A percentile compares a stretch with the other conserved stretches of the same genome.
Evolutionary conservation across 2,113 vertebrate genomes (phyloP).

Genomic region (Halcyon malimbica): DNA sequence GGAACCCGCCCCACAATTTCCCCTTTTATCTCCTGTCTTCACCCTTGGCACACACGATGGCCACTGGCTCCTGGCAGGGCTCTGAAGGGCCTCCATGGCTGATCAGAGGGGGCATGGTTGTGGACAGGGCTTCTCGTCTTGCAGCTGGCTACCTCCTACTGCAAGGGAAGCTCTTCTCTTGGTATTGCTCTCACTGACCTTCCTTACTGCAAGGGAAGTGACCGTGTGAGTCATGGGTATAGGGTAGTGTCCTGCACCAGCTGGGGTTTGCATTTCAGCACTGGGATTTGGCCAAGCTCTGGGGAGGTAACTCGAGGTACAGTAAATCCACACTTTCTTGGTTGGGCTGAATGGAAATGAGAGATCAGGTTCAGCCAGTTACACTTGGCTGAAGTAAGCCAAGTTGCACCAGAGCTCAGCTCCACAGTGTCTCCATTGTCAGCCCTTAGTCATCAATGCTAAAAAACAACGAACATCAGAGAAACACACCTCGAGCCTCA

Average conservation of each 20-base stretch:
- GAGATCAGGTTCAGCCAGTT: constrained; percentile 55
- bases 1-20: background rate
- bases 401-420: background rate
- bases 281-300: rapidly evolving
- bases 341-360: background rate
- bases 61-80: background rate
- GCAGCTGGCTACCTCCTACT: background rate
- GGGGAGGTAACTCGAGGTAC: background rate
- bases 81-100: rapidly evolving
- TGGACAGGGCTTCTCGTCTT: background rate
- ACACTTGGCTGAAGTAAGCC: background rate
- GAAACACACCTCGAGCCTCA: background rate
- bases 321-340: background rate
- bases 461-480: background rate
- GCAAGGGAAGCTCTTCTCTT: background rate
- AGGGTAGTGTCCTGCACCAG: background rate
- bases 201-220: background rate
- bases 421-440: background rate
- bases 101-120: background rate
- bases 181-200: background rate
- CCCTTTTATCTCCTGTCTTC: background rate
- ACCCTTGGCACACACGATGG: background rate
- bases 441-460: background rate
- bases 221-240: background rate
- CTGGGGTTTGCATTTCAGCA: background rate